A percentile compares a stretch with the other conserved stretches of the same genome.
Evolutionary conservation across 2,797 vertebrate species (phyloP).

Genomic region (Melanitta fusca): DNA sequence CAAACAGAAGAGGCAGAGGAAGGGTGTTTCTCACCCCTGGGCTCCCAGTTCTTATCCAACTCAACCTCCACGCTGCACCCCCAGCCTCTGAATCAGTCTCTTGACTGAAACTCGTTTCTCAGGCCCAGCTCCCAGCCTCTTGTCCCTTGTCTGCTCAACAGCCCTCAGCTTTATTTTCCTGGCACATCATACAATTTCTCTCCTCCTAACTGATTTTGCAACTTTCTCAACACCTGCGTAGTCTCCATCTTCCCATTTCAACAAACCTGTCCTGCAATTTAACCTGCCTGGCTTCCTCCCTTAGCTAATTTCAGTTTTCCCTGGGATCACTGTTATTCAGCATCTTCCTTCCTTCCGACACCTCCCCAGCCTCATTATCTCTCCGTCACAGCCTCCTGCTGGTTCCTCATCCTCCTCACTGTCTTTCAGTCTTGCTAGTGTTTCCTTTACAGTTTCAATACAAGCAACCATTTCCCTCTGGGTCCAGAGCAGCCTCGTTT

Average conservation of each 20-base stretch:
- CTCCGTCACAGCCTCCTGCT: not conserved
- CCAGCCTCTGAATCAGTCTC: not conserved
- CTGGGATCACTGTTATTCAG: not conserved
- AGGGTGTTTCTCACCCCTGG: not conserved
- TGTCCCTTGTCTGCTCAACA: not conserved
- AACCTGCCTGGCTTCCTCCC: not conserved
- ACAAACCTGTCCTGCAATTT: not conserved
- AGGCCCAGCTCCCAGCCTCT: not conserved
- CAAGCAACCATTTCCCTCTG: not conserved
- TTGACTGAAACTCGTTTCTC: not conserved
- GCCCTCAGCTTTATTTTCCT: not conserved
- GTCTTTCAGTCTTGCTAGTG: not conserved
- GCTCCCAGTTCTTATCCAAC: not conserved
- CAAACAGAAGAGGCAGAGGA: not conserved
- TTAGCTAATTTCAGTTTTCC: not conserved
- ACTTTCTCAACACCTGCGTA: not conserved
- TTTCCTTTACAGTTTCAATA: not conserved
- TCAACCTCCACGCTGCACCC: not conserved
- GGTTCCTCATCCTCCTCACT: not conserved
- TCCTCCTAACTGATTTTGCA: not conserved
- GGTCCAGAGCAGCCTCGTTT: not conserved
- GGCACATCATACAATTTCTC: not conserved
- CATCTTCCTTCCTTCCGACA: not conserved
- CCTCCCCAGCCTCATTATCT: not conserved
- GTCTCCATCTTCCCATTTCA: not conserved